These are phyloP conservation scores for Myotis pilosus DNA, from an alignment of 2,797 vertebrate species.

Conservation along the genomic window DNA sequence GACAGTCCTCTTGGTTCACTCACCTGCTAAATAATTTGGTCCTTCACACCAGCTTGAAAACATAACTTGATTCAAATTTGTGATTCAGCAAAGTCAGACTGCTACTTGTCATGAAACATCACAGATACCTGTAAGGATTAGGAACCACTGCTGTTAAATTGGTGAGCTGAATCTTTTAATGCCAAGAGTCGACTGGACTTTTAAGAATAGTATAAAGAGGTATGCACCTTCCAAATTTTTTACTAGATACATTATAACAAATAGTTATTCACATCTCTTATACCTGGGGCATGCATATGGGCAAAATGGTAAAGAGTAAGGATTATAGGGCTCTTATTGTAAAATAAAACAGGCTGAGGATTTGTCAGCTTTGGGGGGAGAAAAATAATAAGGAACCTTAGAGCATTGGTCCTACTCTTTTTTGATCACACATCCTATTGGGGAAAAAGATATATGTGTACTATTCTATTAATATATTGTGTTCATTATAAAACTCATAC, in stretches of 20 bases:
- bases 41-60: not conserved
- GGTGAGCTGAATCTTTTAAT: not conserved
- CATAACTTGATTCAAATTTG: not conserved
- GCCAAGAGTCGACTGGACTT: not conserved
- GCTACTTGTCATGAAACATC: not conserved
- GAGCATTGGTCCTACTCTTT: not conserved
- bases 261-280: not conserved
- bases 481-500: not conserved
- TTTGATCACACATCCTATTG: not conserved
- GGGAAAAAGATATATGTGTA: not conserved
- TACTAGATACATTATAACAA: not conserved
- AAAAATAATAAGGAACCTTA: not conserved
- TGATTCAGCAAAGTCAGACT: not conserved
- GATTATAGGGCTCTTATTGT: not conserved
- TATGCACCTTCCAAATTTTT: not conserved
- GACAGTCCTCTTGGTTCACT: not conserved
- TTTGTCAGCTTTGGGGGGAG: not conserved
- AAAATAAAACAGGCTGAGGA: not conserved
- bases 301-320: not conserved
- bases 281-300: not conserved
- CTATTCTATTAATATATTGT: not conserved
- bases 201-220: not conserved
- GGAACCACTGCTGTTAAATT: not conserved
- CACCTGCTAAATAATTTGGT: not conserved
- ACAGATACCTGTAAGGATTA: not conserved